These are phyloP conservation scores for Camponotus pennsylvanicus DNA, from an alignment of 1,140 invertebrate genomes.

Conservation along the genomic window DNA sequence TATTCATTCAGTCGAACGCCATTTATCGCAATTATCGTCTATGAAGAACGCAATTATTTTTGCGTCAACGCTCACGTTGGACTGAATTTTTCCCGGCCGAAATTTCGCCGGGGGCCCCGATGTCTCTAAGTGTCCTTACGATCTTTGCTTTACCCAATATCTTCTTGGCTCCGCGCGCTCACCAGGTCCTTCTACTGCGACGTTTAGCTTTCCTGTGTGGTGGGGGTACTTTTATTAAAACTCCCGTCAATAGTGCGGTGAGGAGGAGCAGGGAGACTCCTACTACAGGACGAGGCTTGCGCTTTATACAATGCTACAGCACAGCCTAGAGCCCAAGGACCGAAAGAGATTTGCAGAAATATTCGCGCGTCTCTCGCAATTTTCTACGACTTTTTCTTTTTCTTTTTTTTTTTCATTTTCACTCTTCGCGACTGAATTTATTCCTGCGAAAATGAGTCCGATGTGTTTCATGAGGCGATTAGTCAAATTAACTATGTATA, in stretches of 20 bases:
- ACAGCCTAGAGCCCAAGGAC: slow-evolving; percentile 70
- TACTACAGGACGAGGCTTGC: slow-evolving; percentile 78
- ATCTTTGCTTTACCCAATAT: slow-evolving; percentile 80
- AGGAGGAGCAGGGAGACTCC: slow-evolving; percentile 73
- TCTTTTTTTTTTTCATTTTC: slow-evolving; percentile 25
- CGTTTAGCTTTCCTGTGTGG: slow-evolving; percentile 74
- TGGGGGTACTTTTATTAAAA: slow-evolving; percentile 81
- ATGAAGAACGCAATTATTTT: slow-evolving; percentile 52
- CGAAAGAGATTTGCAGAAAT: slow-evolving; percentile 59
- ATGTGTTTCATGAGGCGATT: slow-evolving; percentile 8
- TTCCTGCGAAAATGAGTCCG: slow-evolving; percentile 9
- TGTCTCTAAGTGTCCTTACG: slow-evolving; percentile 75
- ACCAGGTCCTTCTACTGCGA: slow-evolving; percentile 75
- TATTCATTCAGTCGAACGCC: slow-evolving; percentile 38
- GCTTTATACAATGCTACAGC: slow-evolving; percentile 79
- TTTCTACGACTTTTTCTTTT: slow-evolving; percentile 15
- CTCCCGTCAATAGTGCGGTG: slow-evolving; percentile 79
- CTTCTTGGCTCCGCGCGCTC: slow-evolving; percentile 77
- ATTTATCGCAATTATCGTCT: slow-evolving; percentile 56
- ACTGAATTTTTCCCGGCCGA: slow-evolving; percentile 68
- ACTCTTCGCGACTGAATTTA: slow-evolving; percentile 46
- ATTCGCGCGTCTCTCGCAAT: slow-evolving; percentile 52
- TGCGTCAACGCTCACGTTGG: slow-evolving; percentile 24
- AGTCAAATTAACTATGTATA: slow-evolving; percentile 12
- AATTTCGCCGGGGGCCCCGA: slow-evolving; percentile 64